A percentile compares a stretch with the other conserved stretches of the same genome.
These are phyloP conservation scores for Argopecten irradians DNA, from an alignment of 1,140 invertebrate species.

Conservation along the genomic window DNA sequence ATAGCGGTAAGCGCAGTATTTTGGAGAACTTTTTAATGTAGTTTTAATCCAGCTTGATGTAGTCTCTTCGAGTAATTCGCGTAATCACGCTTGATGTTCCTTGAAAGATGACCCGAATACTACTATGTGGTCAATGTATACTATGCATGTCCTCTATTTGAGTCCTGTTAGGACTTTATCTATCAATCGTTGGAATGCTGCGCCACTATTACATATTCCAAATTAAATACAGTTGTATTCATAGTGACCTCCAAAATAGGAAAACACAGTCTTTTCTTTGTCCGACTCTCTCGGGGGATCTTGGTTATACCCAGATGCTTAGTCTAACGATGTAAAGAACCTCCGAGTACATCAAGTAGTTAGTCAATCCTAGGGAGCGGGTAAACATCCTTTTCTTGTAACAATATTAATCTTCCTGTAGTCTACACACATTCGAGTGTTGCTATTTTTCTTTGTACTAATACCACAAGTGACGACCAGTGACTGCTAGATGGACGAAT, in stretches of 20 bases:
- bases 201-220: slow-evolving; percentile 35
- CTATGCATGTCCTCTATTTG: background rate
- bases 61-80: slow-evolving; percentile 26
- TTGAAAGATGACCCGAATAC: background rate
- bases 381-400: slow-evolving; percentile 5
- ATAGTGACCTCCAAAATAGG: background rate
- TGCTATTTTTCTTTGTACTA: slow-evolving; percentile 27
- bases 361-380: slow-evolving; percentile 29
- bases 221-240: slow-evolving; percentile 36
- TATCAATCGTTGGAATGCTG: slow-evolving; percentile 33
- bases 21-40: background rate
- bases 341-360: background rate
- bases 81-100: background rate
- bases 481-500: background rate
- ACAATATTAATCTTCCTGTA: background rate
- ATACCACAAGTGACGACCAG: background rate
- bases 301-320: slow-evolving; percentile 12
- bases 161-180: slow-evolving; percentile 11
- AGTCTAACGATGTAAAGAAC: slow-evolving; percentile 34
- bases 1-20: no score
- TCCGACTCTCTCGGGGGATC: slow-evolving; percentile 23
- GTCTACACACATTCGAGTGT: slow-evolving; percentile 26
- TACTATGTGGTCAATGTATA: slow-evolving; percentile 26
- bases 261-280: slow-evolving; percentile 37
- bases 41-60: background rate